Percentiles rank a stretch among this genome's conserved stretches.
phyloP scores from a whole-genome alignment of 2,888 invertebrate genomes.

The Yponomeuta evonymella region DNA sequence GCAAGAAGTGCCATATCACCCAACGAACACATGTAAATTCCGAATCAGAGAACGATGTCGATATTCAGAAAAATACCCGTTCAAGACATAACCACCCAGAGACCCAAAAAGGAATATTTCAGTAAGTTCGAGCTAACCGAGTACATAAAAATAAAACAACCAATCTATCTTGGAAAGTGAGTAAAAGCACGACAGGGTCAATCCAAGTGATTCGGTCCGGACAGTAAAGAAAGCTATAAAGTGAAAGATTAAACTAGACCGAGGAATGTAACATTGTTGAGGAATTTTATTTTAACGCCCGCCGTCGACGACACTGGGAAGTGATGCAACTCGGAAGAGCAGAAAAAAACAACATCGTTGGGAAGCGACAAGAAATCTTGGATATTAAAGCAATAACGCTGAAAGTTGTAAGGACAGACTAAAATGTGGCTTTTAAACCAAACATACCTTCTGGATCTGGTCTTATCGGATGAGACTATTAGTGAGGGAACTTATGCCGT shows the following conservation, averaged over 20 bases:
- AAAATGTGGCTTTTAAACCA: background rate
- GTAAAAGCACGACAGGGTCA: constrained; percentile 2
- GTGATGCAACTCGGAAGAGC: background rate
- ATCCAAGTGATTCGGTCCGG: background rate
- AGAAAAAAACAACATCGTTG: background rate
- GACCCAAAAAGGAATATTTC: background rate
- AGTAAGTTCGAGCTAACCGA: background rate
- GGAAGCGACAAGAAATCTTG: background rate
- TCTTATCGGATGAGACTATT: no score
- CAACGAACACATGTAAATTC: no score
- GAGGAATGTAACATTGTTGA: constrained; percentile 5
- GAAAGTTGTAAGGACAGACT: background rate
- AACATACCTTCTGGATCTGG: no score
- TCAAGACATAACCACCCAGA: no score
- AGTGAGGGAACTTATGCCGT: no score
- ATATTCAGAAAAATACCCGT: no score
- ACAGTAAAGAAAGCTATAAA: constrained; percentile 13
- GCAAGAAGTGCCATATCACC: no score
- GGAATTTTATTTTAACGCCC: background rate
- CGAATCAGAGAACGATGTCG: no score
- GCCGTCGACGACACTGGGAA: background rate
- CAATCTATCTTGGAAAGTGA: background rate
- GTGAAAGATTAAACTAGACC: constrained; percentile 10
- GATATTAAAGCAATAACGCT: background rate
- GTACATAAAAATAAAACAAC: constrained; percentile 3